These are phyloP conservation scores for Pionites leucogaster DNA, from an alignment of 2,113 vertebrate genomes.

Conservation along the genomic window DNA sequence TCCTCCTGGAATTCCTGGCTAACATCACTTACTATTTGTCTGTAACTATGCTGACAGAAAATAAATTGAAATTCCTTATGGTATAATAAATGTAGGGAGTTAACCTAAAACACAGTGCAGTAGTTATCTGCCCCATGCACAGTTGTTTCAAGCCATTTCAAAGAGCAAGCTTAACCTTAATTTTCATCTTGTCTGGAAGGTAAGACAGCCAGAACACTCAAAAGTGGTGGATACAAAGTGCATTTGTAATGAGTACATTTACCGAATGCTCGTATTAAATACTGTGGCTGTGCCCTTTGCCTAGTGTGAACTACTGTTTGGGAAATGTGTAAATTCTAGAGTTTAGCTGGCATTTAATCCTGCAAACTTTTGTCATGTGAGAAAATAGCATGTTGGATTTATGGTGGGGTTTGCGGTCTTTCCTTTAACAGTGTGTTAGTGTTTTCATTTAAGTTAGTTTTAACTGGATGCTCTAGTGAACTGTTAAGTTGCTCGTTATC, in stretches of 20 bases:
- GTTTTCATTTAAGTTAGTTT: not conserved
- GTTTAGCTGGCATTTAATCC: not conserved
- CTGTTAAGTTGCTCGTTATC: not conserved
- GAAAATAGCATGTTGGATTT: not conserved
- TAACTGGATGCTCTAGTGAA: not conserved
- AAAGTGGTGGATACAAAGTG: not conserved
- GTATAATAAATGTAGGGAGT: not conserved
- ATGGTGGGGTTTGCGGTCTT: not conserved
- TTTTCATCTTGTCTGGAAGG: not conserved
- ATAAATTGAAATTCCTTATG: not conserved
- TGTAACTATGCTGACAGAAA: not conserved
- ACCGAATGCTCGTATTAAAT: not conserved
- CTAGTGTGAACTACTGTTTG: not conserved
- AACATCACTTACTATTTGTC: not conserved
- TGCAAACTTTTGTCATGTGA: not conserved
- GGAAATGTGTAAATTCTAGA: not conserved
- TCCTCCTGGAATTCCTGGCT: not conserved
- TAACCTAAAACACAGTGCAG: not conserved
- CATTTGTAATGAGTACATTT: not conserved
- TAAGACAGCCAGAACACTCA: not conserved
- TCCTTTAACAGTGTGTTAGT: not conserved
- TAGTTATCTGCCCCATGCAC: not conserved
- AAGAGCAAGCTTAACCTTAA: not conserved
- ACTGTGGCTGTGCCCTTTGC: not conserved
- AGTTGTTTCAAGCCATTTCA: not conserved